Base-by-base conservation (phyloP, 1,140 invertebrate genomes). In the Listronotus oregonensis region DNA sequence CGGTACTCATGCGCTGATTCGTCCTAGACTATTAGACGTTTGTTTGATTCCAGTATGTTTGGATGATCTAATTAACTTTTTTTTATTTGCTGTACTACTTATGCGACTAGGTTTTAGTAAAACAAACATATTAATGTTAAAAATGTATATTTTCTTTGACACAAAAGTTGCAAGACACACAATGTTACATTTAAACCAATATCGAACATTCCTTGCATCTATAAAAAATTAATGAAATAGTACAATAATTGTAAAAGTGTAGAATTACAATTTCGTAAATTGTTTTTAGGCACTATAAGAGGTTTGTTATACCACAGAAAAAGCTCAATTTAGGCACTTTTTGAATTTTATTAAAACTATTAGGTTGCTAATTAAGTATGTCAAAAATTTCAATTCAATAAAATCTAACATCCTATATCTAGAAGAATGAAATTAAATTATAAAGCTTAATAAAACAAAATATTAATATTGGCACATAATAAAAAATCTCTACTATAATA, bases 381-480 rank as follows among this genome's bases (percentile, higher is more conserved):
- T 39, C 11, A n/a, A 27, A 18, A 34, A 32, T 27, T 47, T 32
- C 56, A 59, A 49, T 47, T 59, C 42, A 31, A 49, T 34, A 47
- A 31, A 59, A 40, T 40, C n/a, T 52, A 11, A 51, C 31, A 44
- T 17, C 43, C 43, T 14, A 46, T 2, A 18, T 46, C 17, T 17
- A 18, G 7, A 17, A 46, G 8, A 57, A 43, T 46, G 55, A 54
- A 54, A 46, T 51, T 15, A 27, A 63, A 34, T 15, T 17, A 59
- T 51, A 51, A 59, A 34, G 3, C 9, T 12, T 47, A 59, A 66
- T 42, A 66, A 31, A 58, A 52, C 11, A 37, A 27, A 32, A 65
- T 18, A 65, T 49, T 34, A 59, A 59, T 66, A 66, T 66, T 66
- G 64, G 64, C 64, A 66, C 64, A 60, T 56, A 47, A 57, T 50